These are phyloP conservation scores for Cordylochernes scorpioides DNA, from an alignment of 2,888 invertebrate genomes.

Conservation along the genomic window DNA sequence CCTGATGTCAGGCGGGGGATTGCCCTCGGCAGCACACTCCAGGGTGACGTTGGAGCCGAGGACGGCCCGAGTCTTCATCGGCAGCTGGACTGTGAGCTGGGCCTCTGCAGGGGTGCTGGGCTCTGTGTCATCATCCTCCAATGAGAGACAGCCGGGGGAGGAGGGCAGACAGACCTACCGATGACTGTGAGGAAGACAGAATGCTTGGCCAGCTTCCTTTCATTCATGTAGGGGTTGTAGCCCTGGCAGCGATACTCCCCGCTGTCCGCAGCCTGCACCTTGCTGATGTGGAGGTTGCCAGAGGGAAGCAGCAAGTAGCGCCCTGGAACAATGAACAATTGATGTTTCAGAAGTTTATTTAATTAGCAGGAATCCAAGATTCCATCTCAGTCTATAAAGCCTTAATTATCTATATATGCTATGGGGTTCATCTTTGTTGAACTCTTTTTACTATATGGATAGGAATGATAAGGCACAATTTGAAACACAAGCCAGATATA, in stretches of 20 bases:
- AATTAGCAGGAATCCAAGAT: too few species aligned
- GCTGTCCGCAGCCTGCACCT: conserved; percentile 8
- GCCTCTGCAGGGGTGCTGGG: too few species aligned
- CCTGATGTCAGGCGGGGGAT: conserved; percentile 42
- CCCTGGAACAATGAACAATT: conserved; percentile 8
- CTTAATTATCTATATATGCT: too few species aligned
- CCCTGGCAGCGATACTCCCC: conserved; percentile 14
- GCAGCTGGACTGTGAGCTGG: too few species aligned
- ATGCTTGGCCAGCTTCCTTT: conserved; percentile 8
- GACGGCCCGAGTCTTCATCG: too few species aligned
- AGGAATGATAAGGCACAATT: too few species aligned
- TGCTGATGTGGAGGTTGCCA: conserved; percentile 14
- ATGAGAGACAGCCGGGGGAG: too few species aligned
- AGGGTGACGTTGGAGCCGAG: conserved; percentile 26
- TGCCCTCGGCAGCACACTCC: conserved; percentile 34
- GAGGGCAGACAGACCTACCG: conserved; percentile 7
- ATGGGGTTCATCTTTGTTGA: too few species aligned
- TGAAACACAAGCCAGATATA: too few species aligned
- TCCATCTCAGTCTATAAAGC: too few species aligned
- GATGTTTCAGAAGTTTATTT: background rate
- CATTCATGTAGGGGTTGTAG: conserved; percentile 12
- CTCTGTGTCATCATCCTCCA: too few species aligned
- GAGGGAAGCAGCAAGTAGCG: conserved; percentile 11
- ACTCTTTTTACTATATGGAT: too few species aligned
- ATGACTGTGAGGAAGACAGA: conserved; percentile 8